These are phyloP conservation scores for Reticulitermes speratus DNA, from an alignment of 1,140 invertebrate species.

Conservation along the genomic window DNA sequence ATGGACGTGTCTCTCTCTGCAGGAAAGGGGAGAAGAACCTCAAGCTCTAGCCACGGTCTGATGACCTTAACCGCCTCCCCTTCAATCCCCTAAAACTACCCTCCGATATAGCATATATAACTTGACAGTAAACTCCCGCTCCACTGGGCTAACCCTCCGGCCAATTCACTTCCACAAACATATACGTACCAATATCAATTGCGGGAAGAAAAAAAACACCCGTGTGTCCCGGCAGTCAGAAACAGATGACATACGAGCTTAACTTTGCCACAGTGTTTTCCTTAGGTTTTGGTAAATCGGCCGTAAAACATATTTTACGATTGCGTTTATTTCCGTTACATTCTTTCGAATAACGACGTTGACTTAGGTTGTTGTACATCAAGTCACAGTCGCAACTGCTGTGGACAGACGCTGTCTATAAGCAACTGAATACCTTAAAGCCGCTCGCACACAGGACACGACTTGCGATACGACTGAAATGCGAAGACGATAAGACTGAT, in stretches of 20 bases:
- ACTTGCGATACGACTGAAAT: no score
- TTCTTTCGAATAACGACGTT: neutral
- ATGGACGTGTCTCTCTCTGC: neutral
- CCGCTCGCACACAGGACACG: neutral
- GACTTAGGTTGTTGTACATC: neutral
- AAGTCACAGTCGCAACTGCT: neutral
- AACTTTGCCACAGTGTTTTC: neutral
- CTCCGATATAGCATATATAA: neutral
- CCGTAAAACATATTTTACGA: neutral
- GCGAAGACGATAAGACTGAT: no score
- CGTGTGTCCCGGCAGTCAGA: neutral
- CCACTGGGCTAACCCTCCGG: neutral
- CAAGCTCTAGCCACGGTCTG: conserved; percentile 4
- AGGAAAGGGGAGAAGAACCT: neutral
- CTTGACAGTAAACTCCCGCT: neutral
- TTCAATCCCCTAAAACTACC: neutral
- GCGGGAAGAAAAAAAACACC: neutral
- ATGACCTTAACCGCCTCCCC: neutral
- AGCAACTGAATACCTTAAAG: neutral
- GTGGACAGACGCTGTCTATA: neutral
- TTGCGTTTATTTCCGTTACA: neutral
- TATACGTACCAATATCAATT: neutral
- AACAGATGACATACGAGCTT: conserved; percentile 12
- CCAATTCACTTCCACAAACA: conserved; percentile 18
- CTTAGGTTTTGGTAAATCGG: neutral